These are phyloP conservation scores for Serrognathus titanus DNA, from an alignment of 2,888 invertebrate genomes.

Conservation along the genomic window DNA sequence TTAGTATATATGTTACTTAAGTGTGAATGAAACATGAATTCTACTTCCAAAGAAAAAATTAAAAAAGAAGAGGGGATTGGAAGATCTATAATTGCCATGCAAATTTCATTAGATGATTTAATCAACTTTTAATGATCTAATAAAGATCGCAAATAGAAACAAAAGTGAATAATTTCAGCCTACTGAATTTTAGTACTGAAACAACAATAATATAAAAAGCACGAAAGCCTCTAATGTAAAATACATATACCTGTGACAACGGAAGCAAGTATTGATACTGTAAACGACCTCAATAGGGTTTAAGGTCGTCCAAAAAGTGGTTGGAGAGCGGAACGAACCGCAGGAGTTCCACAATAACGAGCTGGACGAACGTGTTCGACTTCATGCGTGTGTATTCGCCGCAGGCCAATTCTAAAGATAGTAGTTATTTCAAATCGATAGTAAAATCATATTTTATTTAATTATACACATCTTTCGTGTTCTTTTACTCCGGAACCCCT, in stretches of 20 bases:
- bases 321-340: neutral
- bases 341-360: neutral
- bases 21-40: too few relatives aligned
- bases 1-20: too few relatives aligned
- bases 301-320: slow-evolving; percentile 15
- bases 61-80: too few relatives aligned
- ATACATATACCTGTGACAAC: slow-evolving; percentile 12
- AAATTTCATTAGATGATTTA: too few relatives aligned
- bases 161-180: too few relatives aligned
- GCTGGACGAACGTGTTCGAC: slow-evolving; percentile 8
- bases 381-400: slow-evolving; percentile 14
- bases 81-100: too few relatives aligned
- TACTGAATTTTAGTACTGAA: too few relatives aligned
- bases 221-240: neutral
- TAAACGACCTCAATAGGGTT: slow-evolving; percentile 10
- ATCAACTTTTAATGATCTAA: too few relatives aligned
- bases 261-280: slow-evolving; percentile 14
- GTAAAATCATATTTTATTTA: slow-evolving; percentile 2
- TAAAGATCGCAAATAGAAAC: too few relatives aligned
- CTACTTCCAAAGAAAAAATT: too few relatives aligned
- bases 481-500: too few relatives aligned
- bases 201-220: neutral
- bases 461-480: neutral
- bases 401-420: slow-evolving; percentile 18
- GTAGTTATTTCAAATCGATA: slow-evolving; percentile 15